Evolutionary conservation across 2,113 vertebrate species (phyloP).

Genomic region (Archocentrus centrarchus): DNA sequence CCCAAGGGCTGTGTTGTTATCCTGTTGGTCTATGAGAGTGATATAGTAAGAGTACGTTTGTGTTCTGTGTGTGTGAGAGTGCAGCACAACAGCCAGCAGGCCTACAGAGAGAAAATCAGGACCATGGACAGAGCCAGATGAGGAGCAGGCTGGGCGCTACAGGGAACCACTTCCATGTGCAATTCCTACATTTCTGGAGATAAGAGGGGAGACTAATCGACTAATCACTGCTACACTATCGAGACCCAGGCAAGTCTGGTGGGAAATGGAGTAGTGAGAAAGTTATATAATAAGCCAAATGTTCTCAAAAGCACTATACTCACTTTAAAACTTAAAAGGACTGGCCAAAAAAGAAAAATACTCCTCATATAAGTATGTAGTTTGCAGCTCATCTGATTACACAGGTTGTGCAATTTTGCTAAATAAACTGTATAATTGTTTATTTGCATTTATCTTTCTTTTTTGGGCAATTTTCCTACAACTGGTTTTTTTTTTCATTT

Average conservation of each 20-base stretch:
- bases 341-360: neutral
- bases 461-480: neutral
- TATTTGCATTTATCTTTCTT: neutral
- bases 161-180: conserved; percentile 26
- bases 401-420: neutral
- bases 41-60: neutral
- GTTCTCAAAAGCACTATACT: neutral
- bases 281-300: neutral
- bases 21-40: conserved; percentile 39
- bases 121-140: conserved; percentile 33
- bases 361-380: neutral
- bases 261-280: neutral
- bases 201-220: conserved; percentile 37
- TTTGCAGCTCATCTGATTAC: neutral
- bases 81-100: conserved; percentile 18
- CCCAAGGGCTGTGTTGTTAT: conserved; percentile 49
- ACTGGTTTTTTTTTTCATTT: neutral
- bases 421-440: neutral
- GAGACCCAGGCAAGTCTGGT: neutral
- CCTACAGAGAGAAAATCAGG: conserved; percentile 24
- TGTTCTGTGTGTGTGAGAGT: conserved; percentile 1
- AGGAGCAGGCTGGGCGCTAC: neutral
- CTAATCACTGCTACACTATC: conserved; percentile 36
- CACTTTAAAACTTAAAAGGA: neutral
- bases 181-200: conserved; percentile 36